Conservation (phyloP, 2,113 vertebrate species). For the Pongo abelii region DNA sequence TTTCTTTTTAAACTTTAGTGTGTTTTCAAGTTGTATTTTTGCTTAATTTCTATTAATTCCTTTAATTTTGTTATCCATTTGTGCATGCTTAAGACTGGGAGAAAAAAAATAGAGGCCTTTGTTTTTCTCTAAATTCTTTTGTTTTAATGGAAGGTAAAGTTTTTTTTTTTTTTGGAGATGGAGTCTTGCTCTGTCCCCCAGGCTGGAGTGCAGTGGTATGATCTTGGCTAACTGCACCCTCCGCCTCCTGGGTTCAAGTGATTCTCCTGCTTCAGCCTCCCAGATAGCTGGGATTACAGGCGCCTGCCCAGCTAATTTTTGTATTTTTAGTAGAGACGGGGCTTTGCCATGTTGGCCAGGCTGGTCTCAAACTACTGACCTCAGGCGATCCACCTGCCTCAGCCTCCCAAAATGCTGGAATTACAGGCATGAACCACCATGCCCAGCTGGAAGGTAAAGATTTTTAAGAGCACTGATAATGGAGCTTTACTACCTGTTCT, state of each 20-base stretch:
- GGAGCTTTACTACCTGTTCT: background rate
- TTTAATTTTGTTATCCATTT: background rate
- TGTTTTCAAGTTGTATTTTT: background rate
- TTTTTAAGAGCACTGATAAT: background rate
- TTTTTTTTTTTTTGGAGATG: background rate
- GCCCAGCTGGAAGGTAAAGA: background rate
- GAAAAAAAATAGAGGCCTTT: background rate
- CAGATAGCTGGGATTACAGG: background rate
- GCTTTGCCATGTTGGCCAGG: background rate
- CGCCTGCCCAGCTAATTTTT: background rate
- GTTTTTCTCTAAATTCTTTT: background rate
- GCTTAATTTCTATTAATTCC: background rate
- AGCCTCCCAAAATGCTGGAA: background rate
- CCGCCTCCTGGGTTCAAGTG: background rate
- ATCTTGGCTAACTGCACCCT: no score
- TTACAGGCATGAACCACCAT: background rate
- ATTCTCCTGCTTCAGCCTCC: background rate
- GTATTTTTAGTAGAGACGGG: background rate
- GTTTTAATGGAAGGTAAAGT: background rate
- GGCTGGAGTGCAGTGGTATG: no score
- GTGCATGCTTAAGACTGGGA: background rate
- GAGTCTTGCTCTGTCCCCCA: background rate
- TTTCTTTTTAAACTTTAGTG: conserved; percentile 1
- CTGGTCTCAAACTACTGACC: background rate
- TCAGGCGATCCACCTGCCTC: background rate